These are phyloP conservation scores for Adelges cooleyi DNA, from an alignment of 1,140 invertebrate genomes.

Conservation along the genomic window DNA sequence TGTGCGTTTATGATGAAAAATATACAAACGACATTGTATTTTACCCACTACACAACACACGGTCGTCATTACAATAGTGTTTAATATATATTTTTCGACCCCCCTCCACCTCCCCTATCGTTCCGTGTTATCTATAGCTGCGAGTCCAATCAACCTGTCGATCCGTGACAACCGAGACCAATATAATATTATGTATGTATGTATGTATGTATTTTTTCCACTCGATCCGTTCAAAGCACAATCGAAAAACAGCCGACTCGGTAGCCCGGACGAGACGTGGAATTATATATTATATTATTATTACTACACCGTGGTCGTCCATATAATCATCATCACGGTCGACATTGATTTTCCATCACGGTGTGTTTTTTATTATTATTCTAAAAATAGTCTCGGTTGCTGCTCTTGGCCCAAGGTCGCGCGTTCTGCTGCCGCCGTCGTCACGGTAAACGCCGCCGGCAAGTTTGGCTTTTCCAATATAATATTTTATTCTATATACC, in stretches of 20 bases:
- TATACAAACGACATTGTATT: too few species aligned
- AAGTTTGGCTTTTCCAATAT: background rate
- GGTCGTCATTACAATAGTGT: too few species aligned
- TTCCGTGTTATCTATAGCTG: background rate
- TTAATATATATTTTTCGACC: background rate
- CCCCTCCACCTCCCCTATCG: background rate
- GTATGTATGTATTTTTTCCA: too few species aligned
- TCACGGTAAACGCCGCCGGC: background rate
- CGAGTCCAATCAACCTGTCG: slow-evolving; percentile 25
- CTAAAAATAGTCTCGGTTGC: background rate
- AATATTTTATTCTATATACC: too few species aligned
- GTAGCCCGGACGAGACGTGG: background rate
- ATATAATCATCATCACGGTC: background rate
- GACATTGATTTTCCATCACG: slow-evolving; percentile 15
- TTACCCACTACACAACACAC: too few species aligned
- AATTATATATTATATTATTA: too few species aligned
- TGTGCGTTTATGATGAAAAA: too few species aligned
- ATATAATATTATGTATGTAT: background rate
- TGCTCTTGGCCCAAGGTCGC: too few species aligned
- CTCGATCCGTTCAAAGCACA: background rate
- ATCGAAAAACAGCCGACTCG: background rate
- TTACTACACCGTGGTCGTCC: background rate
- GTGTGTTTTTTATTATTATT: background rate
- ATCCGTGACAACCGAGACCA: slow-evolving; percentile 13
- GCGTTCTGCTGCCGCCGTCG: too few species aligned